Base-by-base conservation (phyloP, 1,140 invertebrate genomes). In the Colletes gigas region DNA sequence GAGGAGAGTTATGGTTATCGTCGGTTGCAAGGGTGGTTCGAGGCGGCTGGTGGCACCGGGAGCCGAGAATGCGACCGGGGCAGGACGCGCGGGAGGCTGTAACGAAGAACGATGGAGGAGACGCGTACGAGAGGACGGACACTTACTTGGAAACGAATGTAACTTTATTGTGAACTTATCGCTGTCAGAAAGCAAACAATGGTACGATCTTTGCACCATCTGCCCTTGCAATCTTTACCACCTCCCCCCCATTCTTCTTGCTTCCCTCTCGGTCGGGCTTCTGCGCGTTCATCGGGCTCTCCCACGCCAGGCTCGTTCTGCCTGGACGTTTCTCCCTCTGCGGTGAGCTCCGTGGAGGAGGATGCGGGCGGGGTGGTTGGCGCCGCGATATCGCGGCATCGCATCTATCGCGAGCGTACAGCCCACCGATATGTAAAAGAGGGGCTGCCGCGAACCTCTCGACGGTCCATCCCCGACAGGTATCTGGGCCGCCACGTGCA, bases 151-250 rank as follows among this genome's bases (percentile, higher is more conserved):
- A 85, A 89, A 90, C 85, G 89, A 90, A 90, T 91, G 90, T 90
- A 91, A 91, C 90, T 91, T 91, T 92, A 93, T 93, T 93, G 91
- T 91, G 86, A 93, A 93, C 90, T 92, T 93, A 92, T 93, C 92
- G 91, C 91, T 92, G 92, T 91, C 91, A 92, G 84, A 87, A 90
- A 84, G 90, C 89, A 91, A 93, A 93, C 92, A 93, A 93, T 93
- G 91, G 91, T 80, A 88, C 83, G 91, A 93, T 93, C 90, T 91
- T 90, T 85, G 85, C 90, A 86, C 90, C 86, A 91, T 91, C 91
- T 92, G 83, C 85, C 85, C 83, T 87, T 84, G 83, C 89, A 88
- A 84, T 87, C 84, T 88, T 83, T 83, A 54, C 67, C 78, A 89
- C 74, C 81, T 78, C 78, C 83, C 78, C 75, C 62, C 63, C 71